Conservation (phyloP, 2,888 invertebrate species). For the Hydrotaea diabolus region DNA sequence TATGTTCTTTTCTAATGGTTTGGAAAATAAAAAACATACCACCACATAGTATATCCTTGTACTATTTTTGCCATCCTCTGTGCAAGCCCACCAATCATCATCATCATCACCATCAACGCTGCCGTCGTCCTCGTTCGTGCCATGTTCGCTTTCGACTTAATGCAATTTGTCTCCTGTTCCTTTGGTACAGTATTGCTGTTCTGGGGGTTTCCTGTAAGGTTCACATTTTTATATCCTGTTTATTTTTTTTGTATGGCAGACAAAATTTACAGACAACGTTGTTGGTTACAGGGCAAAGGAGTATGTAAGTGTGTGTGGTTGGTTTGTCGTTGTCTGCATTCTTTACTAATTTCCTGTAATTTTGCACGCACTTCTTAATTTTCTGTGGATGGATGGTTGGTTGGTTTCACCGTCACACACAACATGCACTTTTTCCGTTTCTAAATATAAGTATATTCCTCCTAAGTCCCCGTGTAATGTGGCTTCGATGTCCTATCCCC, state of each 20-base stretch:
- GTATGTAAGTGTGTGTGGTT: not conserved
- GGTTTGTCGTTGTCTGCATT: conserved; percentile 66
- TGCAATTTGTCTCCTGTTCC: conserved; percentile 50
- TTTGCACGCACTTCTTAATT: conserved; percentile 69
- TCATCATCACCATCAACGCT: not conserved
- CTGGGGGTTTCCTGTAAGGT: conserved; percentile 4
- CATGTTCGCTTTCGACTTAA: conserved; percentile 9
- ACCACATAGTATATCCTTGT: conserved; percentile 5
- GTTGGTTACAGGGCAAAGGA: too few relatives aligned
- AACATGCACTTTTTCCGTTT: not conserved
- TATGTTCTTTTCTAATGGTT: conserved; percentile 27
- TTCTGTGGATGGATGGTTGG: conserved; percentile 21
- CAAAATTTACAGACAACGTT: not conserved
- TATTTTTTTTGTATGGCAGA: not conserved
- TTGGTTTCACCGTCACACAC: not conserved
- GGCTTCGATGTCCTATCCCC: not conserved
- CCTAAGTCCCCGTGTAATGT: too few relatives aligned
- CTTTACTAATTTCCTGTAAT: conserved; percentile 75
- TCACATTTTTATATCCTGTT: conserved; percentile 16
- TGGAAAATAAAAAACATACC: conserved; percentile 17
- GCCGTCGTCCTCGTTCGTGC: conserved; percentile 13
- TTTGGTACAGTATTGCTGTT: conserved; percentile 17
- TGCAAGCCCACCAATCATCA: conserved; percentile 31
- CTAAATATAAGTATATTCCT: too few relatives aligned
- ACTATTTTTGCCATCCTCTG: conserved; percentile 1